Conservation (phyloP, 2,113 vertebrate genomes). For the Ia io region DNA sequence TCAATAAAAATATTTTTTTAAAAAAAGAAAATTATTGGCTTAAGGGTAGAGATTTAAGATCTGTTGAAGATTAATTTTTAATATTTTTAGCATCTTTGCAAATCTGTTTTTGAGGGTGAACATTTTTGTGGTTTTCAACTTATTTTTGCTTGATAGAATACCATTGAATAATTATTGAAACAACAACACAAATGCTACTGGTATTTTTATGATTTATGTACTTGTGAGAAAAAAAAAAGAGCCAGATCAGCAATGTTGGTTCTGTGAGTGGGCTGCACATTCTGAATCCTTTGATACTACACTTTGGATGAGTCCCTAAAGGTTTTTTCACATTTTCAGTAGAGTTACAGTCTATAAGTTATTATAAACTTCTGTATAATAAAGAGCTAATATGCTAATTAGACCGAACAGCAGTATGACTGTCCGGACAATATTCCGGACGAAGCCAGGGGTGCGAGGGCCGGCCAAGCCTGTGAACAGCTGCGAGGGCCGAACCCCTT, state of each 20-base stretch:
- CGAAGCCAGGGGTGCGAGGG: too few species aligned
- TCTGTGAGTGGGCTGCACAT: background rate
- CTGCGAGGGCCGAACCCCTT: too few species aligned
- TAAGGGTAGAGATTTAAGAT: background rate
- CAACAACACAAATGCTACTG: background rate
- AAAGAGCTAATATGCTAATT: too few species aligned
- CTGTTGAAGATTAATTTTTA: background rate
- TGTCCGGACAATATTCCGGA: too few species aligned
- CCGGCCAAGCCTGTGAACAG: too few species aligned
- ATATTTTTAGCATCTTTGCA: background rate
- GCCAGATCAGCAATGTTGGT: background rate
- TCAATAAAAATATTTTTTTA: too few species aligned
- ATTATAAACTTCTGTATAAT: background rate
- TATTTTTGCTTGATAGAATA: conserved; percentile 30
- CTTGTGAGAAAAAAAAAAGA: background rate
- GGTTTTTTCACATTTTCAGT: background rate
- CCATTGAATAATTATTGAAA: background rate
- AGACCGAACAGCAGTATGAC: too few species aligned
- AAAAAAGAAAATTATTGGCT: background rate
- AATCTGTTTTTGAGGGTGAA: conserved; percentile 21
- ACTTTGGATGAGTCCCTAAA: background rate
- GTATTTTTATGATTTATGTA: background rate
- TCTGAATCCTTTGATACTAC: background rate
- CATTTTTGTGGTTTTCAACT: background rate
- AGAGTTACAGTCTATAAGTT: background rate